Percentiles rank a stretch among this genome's conserved stretches.
These are phyloP conservation scores for Pseudochromis fuscus DNA, from an alignment of 2,797 vertebrate genomes.

Conservation along the genomic window DNA sequence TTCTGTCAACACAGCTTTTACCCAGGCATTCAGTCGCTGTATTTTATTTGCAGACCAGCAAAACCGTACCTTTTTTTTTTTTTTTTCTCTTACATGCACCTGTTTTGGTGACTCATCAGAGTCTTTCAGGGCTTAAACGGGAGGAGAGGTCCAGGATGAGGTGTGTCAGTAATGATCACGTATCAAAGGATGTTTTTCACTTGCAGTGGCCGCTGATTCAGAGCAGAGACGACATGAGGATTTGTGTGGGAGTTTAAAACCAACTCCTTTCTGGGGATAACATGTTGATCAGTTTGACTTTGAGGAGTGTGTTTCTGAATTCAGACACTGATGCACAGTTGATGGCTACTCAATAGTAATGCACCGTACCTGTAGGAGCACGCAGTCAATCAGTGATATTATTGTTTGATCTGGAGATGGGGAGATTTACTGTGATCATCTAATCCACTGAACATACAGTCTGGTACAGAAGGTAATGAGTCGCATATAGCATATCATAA, in stretches of 20 bases:
- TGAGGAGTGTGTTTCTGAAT: background rate
- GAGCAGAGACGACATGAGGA: background rate
- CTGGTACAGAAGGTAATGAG: too few species aligned
- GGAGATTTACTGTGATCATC: too few species aligned
- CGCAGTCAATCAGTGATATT: too few species aligned
- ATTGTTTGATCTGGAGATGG: too few species aligned
- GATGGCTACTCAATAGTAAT: too few species aligned
- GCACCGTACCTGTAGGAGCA: too few species aligned
- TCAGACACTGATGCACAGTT: background rate
- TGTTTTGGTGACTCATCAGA: slow-evolving; percentile 42
- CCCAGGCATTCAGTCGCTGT: background rate
- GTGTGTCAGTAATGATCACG: slow-evolving; percentile 22
- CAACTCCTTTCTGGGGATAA: background rate
- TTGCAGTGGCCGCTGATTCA: background rate
- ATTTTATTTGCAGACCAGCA: background rate
- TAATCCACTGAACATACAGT: too few species aligned
- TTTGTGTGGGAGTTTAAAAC: background rate
- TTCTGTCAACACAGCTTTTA: background rate
- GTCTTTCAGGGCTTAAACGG: slow-evolving; percentile 1
- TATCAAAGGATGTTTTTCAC: background rate
- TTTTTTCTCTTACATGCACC: background rate
- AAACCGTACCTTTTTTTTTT: background rate
- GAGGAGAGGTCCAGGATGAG: slow-evolving; percentile 4
- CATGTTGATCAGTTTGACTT: background rate
- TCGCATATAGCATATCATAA: too few species aligned